Evolutionary conservation across 1,140 invertebrate species (phyloP), one percentile per base, ranked within the genome.

Genomic region (Scylla paramamosain): DNA sequence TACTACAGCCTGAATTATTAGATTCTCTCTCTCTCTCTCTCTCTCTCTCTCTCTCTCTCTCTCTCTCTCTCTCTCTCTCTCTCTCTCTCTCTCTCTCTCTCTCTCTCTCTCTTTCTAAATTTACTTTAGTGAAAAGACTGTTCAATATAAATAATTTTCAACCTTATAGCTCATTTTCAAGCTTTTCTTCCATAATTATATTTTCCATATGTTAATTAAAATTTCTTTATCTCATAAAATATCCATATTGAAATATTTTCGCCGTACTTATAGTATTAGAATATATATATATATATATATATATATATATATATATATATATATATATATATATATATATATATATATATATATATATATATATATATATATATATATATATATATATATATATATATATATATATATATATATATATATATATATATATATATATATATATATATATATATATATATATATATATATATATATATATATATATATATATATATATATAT

Each of bases 271-370:
- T 14, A 14, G n/a, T 77, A 77, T 77, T 14, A 14, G n/a, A 14
- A 77, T 77, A 77, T 77, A 77, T 77, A 77, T 77, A 77, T 77
- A n/a, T n/a, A n/a, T n/a, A n/a, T n/a, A n/a, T n/a, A n/a, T n/a
- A n/a, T n/a, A n/a, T n/a, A n/a, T n/a, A n/a, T n/a, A n/a, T n/a
- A n/a, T n/a, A n/a, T n/a, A n/a, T n/a, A n/a, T n/a, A n/a, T n/a
- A n/a, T n/a, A n/a, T n/a, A n/a, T n/a, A n/a, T n/a, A n/a, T n/a
- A n/a, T n/a, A n/a, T n/a, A n/a, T n/a, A n/a, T n/a, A n/a, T n/a
- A n/a, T n/a, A n/a, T n/a, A n/a, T n/a, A n/a, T n/a, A n/a, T n/a
- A n/a, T n/a, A n/a, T n/a, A n/a, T n/a, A n/a, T n/a, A n/a, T n/a
- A n/a, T n/a, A n/a, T n/a, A n/a, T n/a, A n/a, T n/a, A n/a, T n/a